Percentiles rank a stretch among this genome's conserved stretches.
These are phyloP conservation scores for Mugil cephalus DNA, from an alignment of 2,113 vertebrate genomes.

Conservation along the genomic window DNA sequence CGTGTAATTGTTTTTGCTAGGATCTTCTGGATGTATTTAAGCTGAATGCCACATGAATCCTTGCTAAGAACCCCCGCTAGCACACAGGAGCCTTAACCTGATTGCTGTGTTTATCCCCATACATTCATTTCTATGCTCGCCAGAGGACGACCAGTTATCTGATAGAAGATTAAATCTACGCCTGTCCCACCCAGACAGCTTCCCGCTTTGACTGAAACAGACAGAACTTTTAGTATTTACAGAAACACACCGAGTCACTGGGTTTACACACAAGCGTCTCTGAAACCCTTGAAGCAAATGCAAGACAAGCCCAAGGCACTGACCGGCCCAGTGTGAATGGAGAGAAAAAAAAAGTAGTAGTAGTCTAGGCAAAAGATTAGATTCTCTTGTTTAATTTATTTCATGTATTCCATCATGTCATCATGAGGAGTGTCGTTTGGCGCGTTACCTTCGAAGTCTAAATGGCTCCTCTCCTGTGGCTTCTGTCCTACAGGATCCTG, in stretches of 20 bases:
- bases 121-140: neutral
- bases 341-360: too few species aligned
- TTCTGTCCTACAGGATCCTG: constrained; percentile 63
- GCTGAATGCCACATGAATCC: neutral
- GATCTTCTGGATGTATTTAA: neutral
- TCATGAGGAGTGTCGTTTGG: neutral
- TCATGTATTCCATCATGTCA: neutral
- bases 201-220: constrained; percentile 45
- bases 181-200: constrained; percentile 9
- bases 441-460: neutral
- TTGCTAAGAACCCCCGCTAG: rapidly evolving
- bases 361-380: constrained; percentile 13
- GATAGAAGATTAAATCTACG: neutral
- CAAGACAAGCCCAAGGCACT: constrained; percentile 45
- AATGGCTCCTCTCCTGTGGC: neutral
- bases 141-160: constrained; percentile 13
- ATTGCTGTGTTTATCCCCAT: constrained; percentile 7
- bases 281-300: constrained; percentile 58
- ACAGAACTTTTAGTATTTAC: constrained; percentile 61
- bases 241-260: constrained; percentile 56
- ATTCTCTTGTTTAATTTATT: neutral
- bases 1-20: neutral
- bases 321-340: constrained; percentile 62
- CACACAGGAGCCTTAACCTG: neutral
- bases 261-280: constrained; percentile 55